A percentile compares a stretch with the other conserved stretches of the same genome.
These are phyloP conservation scores for Acropternis orthonyx DNA, from an alignment of 2,797 vertebrate genomes.

Conservation along the genomic window DNA sequence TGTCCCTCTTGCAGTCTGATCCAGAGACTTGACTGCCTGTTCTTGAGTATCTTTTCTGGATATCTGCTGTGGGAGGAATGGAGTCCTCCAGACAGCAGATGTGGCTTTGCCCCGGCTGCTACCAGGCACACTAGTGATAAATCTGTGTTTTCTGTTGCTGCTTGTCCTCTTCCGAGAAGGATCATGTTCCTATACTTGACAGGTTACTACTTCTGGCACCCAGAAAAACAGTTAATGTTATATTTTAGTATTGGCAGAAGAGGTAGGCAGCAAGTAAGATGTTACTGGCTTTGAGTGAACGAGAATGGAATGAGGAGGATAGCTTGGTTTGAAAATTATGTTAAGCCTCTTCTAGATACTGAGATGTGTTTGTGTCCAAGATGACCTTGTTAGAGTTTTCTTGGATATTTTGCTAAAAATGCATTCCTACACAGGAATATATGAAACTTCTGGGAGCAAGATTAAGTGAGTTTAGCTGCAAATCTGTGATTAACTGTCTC, in stretches of 20 bases:
- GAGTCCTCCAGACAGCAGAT: not conserved
- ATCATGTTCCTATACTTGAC: not conserved
- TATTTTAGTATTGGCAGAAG: not conserved
- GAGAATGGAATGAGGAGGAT: not conserved
- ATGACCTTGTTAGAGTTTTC: not conserved
- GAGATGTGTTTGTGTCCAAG: not conserved
- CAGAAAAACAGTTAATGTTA: fast-evolving
- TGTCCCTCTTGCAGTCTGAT: not conserved
- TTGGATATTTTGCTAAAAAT: not conserved
- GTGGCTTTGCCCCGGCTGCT: not conserved
- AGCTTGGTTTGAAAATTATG: not conserved
- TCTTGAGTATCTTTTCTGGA: not conserved
- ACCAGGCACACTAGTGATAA: not conserved
- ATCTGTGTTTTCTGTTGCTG: not conserved
- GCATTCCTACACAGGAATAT: not conserved
- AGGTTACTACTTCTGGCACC: not conserved
- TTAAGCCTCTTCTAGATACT: not conserved
- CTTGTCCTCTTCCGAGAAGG: not conserved
- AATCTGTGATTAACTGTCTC: not conserved
- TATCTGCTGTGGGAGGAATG: not conserved
- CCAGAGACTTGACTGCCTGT: not conserved
- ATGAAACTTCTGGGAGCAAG: not conserved
- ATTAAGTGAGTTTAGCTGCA: not conserved
- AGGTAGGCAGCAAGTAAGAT: not conserved
- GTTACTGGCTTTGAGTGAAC: not conserved